Conservation (phyloP, 2,888 invertebrate species). For the Patella ulyssiponensis region DNA sequence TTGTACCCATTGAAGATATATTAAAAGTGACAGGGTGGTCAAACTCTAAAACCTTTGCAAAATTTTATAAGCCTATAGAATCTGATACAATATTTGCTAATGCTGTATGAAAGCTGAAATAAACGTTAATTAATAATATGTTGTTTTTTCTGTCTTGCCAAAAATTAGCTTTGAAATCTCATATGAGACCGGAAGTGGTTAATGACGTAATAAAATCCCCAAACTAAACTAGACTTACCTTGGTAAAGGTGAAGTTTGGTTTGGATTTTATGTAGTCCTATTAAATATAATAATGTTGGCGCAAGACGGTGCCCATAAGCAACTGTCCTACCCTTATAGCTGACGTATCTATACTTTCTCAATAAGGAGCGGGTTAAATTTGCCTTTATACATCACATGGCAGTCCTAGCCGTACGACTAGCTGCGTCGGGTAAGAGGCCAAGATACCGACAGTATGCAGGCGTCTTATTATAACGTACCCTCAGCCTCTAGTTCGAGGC, state of each 20-base stretch:
- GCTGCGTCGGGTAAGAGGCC: too few species aligned
- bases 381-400: too few species aligned
- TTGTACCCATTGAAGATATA: conserved; percentile 27
- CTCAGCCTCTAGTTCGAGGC: too few species aligned
- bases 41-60: conserved; percentile 24
- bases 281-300: too few species aligned
- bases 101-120: conserved; percentile 6
- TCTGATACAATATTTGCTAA: not conserved
- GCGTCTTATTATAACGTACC: too few species aligned
- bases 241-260: conserved; percentile 31
- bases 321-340: too few species aligned
- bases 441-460: too few species aligned
- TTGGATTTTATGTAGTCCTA: conserved; percentile 37
- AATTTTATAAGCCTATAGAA: conserved; percentile 7
- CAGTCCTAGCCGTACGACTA: too few species aligned
- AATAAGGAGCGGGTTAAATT: too few species aligned
- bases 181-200: conserved; percentile 29
- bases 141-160: conserved; percentile 11
- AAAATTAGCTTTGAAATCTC: conserved; percentile 26
- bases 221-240: conserved; percentile 32
- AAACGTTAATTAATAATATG: conserved; percentile 8
- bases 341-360: too few species aligned
- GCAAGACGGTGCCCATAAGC: too few species aligned
- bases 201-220: conserved; percentile 36
- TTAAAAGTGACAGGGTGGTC: conserved; percentile 28